A percentile compares a stretch with the other conserved stretches of the same genome.
phyloP scores from a whole-genome alignment of 1,140 invertebrate species.

The Stegodyphus dumicola region DNA sequence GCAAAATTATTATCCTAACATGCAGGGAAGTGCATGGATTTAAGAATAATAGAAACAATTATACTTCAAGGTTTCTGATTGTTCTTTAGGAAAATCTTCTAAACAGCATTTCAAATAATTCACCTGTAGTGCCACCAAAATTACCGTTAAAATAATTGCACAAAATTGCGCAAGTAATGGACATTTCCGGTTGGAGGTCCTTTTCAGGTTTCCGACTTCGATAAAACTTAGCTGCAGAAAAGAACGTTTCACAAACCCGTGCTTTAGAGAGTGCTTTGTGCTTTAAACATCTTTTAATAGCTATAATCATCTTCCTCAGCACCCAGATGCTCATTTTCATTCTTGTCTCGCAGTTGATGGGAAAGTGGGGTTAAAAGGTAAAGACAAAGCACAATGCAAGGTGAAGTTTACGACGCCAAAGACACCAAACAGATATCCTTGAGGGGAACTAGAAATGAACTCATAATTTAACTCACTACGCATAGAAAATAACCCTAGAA shows the following conservation, averaged over 20 bases:
- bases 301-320: neutral
- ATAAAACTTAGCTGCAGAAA: neutral
- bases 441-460: too few relatives aligned
- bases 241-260: neutral
- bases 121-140: too few relatives aligned
- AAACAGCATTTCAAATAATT: too few relatives aligned
- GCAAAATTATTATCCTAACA: too few relatives aligned
- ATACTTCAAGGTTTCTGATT: too few relatives aligned
- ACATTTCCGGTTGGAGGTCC: neutral
- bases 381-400: conserved; percentile 32
- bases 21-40: too few relatives aligned
- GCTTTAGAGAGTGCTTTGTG: too few relatives aligned
- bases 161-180: neutral
- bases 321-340: neutral
- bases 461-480: too few relatives aligned
- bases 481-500: too few relatives aligned
- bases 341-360: neutral
- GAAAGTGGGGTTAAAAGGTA: conserved; percentile 5
- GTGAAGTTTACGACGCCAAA: neutral
- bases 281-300: neutral
- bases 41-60: too few relatives aligned
- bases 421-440: too few relatives aligned
- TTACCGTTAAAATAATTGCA: neutral
- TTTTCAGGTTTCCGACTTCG: neutral
- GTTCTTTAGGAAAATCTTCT: too few relatives aligned